A percentile compares a stretch with the other conserved stretches of the same genome.
These are phyloP conservation scores for Cairina moschata DNA, from an alignment of 2,113 vertebrate species.

Conservation along the genomic window DNA sequence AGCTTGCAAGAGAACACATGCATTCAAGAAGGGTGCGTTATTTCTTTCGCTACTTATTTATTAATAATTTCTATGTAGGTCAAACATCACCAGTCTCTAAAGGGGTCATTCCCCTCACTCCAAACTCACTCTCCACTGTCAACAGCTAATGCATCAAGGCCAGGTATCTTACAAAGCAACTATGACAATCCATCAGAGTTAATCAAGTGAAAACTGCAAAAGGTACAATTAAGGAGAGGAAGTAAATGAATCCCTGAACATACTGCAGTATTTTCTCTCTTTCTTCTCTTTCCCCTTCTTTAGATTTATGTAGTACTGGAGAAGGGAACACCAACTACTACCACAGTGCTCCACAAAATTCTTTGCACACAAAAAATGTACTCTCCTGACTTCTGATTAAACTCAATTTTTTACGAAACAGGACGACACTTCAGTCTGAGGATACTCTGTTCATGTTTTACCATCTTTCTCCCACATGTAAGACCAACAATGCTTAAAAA, in stretches of 20 bases:
- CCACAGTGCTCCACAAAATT: neutral
- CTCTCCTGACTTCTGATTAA: neutral
- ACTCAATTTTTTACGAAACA: neutral
- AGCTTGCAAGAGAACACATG: neutral
- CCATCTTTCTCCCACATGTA: neutral
- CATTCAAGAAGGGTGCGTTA: neutral
- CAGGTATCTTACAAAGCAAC: constrained; percentile 11
- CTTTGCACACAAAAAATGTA: neutral
- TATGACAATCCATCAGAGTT: neutral
- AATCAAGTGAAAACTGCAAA: constrained; percentile 30
- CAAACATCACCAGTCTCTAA: neutral
- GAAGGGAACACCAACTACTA: neutral
- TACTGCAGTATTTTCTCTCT: neutral
- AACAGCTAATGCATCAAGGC: constrained; percentile 2
- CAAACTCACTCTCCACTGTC: neutral
- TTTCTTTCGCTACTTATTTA: neutral
- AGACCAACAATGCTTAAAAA: neutral
- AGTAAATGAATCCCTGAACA: constrained; percentile 44
- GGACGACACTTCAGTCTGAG: neutral
- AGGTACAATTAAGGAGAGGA: constrained; percentile 28
- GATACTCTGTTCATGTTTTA: neutral
- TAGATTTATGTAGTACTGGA: neutral
- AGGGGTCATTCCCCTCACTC: neutral
- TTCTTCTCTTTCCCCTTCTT: neutral
- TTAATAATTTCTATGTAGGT: neutral